Evolutionary conservation across 1,140 invertebrate species (phyloP).

Genomic region (Cataglyphis hispanica): DNA sequence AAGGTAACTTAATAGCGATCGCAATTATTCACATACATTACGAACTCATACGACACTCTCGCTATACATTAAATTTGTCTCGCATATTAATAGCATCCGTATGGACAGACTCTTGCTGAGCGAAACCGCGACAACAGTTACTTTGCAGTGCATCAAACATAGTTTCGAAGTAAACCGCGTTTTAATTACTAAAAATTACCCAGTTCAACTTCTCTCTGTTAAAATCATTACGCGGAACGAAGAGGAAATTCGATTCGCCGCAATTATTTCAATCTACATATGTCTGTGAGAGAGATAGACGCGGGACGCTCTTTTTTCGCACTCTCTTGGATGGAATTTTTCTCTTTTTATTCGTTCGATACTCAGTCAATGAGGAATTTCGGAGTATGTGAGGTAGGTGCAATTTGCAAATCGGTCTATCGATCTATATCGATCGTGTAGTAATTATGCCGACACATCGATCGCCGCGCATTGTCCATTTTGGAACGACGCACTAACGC

Average conservation of each 20-base stretch:
- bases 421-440: slow-evolving; percentile 42
- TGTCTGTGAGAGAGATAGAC: neutral
- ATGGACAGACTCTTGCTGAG: slow-evolving; percentile 1
- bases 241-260: neutral
- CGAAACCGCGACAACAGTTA: slow-evolving; percentile 8
- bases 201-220: neutral
- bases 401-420: slow-evolving; percentile 21
- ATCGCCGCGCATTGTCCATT: slow-evolving; percentile 56
- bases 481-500: slow-evolving; percentile 29
- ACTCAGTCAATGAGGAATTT: neutral
- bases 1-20: slow-evolving; percentile 39
- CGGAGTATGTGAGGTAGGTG: neutral
- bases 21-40: slow-evolving; percentile 38
- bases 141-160: neutral
- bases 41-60: slow-evolving; percentile 24
- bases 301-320: neutral
- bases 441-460: slow-evolving; percentile 51
- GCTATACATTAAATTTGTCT: slow-evolving; percentile 34
- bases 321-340: neutral
- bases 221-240: neutral
- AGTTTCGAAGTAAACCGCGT: slow-evolving; percentile 4
- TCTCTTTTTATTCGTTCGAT: no score
- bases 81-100: neutral
- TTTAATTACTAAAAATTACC: slow-evolving; percentile 30
- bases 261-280: slow-evolving; percentile 24